phyloP scores from a whole-genome alignment of 37 sponge, comb jelly and placozoan genomes.

The Chondrosia reniformis region DNA sequence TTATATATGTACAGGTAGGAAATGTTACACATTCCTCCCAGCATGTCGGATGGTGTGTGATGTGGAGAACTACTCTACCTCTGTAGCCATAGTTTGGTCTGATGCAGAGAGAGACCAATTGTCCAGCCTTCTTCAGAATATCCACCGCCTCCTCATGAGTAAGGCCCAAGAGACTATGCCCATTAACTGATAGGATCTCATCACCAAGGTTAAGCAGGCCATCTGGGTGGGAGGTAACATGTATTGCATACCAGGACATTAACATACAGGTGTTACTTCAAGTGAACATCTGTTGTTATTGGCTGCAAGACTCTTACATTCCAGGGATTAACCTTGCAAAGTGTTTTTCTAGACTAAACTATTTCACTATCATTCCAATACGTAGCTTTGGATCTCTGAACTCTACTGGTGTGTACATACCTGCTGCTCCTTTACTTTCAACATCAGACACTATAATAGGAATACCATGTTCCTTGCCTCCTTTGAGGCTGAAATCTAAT shows the following conservation, averaged over 20 bases:
- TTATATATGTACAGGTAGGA: too few relatives aligned
- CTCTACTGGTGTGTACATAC: too few relatives aligned
- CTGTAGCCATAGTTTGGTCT: constrained; percentile 37
- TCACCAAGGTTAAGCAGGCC: constrained; percentile 53
- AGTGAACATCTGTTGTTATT: too few relatives aligned
- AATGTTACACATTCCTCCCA: too few relatives aligned
- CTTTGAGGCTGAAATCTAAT: constrained; percentile 74
- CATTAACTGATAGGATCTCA: constrained; percentile 68
- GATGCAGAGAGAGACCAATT: constrained; percentile 24
- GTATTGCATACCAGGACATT: too few relatives aligned
- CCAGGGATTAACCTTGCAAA: too few relatives aligned
- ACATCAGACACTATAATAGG: constrained; percentile 65
- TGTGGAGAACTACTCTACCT: constrained; percentile 6
- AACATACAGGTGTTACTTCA: too few relatives aligned
- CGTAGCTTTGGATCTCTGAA: too few relatives aligned
- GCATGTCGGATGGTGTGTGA: too few relatives aligned
- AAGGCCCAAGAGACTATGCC: constrained; percentile 31
- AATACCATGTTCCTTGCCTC: constrained; percentile 77
- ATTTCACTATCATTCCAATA: too few relatives aligned
- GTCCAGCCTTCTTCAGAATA: constrained; percentile 26
- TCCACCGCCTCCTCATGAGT: constrained; percentile 50
- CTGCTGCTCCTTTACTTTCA: constrained; percentile 49
- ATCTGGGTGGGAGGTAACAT: constrained; percentile 12
- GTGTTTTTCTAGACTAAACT: too few relatives aligned
- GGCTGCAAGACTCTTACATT: too few relatives aligned